Base-by-base conservation (phyloP, 2,797 vertebrate genomes). In the Lates japonicus region DNA sequence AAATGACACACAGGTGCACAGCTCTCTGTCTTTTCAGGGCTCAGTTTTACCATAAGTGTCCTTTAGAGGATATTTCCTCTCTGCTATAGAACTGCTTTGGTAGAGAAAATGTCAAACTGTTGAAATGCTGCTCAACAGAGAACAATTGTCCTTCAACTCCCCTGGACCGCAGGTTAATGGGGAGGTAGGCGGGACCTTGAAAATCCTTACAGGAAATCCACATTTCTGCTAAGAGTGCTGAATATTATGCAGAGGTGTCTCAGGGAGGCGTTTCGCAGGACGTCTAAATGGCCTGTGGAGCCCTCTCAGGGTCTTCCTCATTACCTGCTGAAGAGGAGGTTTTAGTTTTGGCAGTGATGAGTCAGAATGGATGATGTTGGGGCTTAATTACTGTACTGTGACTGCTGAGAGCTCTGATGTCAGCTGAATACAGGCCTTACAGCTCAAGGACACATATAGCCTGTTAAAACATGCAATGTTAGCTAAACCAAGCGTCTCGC, bases 361-460 rank as follows among this genome's bases (percentile, higher is more conserved):
- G 89, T 90, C 88, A 87, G 88, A 90, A 86, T 17, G 80, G 87
- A 90, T 80, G 78, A 90, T 64, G 85, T 49, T 42, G 63, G 81
- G 70, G 84, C 83, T 89, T 93, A 91, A 95, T 94, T 90, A 87
- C 80, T 1, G 33, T 2, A n/a, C 87, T 48, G 77, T 52, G 22
- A 80, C 83, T 74, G 72, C 74, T 57, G 4, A 29, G 42, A 90
- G 74, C 29, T 88, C 67, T 67, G 72, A 51, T 76, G 85, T 84
- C 83, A 84, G 87, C 89, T 64, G 39, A 87, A 92, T 57, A 49
- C 37, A 59, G 66, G 49, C 63, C 66, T 72, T 25, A 61, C 54
- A 78, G 84, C 82, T 89, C 88, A 90, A 92, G 90, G 92, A 91
- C 91, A 88, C 84, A 46, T 65, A 57, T 11, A 77, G 67, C 70